These are phyloP conservation scores for Botia kubotai DNA, from an alignment of 2,797 vertebrate species.

Conservation along the genomic window DNA sequence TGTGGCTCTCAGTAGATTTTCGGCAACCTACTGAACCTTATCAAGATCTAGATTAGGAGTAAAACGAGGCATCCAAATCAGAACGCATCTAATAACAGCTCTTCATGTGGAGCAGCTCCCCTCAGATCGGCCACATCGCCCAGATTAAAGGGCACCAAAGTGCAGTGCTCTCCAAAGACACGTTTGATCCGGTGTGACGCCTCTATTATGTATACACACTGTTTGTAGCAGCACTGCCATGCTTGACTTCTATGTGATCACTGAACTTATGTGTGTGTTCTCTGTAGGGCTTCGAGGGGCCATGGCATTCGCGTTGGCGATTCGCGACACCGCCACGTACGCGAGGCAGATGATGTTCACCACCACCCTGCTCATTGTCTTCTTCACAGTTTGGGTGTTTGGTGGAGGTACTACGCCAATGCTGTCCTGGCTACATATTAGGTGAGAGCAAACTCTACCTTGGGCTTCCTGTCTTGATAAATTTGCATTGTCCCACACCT, in stretches of 20 bases:
- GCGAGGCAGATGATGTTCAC: constrained; percentile 98
- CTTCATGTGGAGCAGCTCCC: constrained; percentile 32
- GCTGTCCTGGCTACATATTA: constrained; percentile 96
- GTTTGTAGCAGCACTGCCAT: neutral
- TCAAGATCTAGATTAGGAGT: constrained; percentile 41
- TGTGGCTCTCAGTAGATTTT: constrained; percentile 20
- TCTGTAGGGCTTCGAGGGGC: constrained; percentile 90
- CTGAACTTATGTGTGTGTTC: neutral
- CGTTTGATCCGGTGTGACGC: neutral
- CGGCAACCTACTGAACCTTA: constrained; percentile 15
- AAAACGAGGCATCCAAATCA: constrained; percentile 21
- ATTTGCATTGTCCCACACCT: neutral
- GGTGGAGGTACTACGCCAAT: constrained; percentile 97
- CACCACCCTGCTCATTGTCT: constrained; percentile 95
- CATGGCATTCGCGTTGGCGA: constrained; percentile 95
- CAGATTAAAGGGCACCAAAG: constrained; percentile 23
- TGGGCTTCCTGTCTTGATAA: neutral
- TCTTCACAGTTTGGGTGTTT: constrained; percentile 97
- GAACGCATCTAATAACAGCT: constrained; percentile 29
- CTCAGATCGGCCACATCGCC: constrained; percentile 3
- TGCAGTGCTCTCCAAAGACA: constrained; percentile 5
- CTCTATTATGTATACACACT: neutral
- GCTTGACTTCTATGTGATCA: neutral
- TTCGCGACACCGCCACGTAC: constrained; percentile 94
- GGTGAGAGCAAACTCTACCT: constrained; percentile 70